Conservation (phyloP, 2,797 vertebrate species). For the Acridotheres tristis region DNA sequence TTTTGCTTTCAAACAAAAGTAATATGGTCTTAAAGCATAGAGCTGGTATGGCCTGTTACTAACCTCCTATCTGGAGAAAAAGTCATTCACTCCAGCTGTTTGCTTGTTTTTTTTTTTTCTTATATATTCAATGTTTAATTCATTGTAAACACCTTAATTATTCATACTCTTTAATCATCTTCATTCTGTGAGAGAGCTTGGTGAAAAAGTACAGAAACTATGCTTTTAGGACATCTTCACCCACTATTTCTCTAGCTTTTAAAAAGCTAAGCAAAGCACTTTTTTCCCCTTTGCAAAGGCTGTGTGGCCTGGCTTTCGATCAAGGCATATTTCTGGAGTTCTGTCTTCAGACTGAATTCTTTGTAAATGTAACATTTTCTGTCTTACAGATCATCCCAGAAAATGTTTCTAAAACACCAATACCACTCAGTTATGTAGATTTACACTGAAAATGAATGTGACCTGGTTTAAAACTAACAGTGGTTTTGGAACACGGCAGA, state of each 20-base stretch:
- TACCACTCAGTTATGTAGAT: neutral
- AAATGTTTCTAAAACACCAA: neutral
- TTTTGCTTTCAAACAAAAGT: slow-evolving; percentile 2
- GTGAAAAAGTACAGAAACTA: neutral
- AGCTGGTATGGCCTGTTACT: neutral
- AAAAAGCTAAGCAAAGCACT: neutral
- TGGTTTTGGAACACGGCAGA: neutral
- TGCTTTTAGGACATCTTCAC: neutral
- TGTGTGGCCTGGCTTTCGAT: neutral
- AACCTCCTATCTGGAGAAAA: neutral
- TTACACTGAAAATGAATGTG: neutral
- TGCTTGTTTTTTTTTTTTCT: neutral
- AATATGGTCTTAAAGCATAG: neutral
- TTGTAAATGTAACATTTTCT: neutral
- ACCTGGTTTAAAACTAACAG: neutral
- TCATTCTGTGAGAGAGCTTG: neutral
- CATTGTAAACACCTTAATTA: neutral
- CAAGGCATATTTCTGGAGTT: neutral
- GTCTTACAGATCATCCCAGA: neutral
- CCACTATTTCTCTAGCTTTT: neutral
- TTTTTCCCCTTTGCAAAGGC: neutral
- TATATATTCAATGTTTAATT: neutral
- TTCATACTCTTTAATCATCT: neutral
- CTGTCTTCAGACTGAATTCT: neutral
- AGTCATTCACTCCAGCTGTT: neutral